phyloP scores from a whole-genome alignment of 2,113 vertebrate genomes.

The Chinchilla lanigera region DNA sequence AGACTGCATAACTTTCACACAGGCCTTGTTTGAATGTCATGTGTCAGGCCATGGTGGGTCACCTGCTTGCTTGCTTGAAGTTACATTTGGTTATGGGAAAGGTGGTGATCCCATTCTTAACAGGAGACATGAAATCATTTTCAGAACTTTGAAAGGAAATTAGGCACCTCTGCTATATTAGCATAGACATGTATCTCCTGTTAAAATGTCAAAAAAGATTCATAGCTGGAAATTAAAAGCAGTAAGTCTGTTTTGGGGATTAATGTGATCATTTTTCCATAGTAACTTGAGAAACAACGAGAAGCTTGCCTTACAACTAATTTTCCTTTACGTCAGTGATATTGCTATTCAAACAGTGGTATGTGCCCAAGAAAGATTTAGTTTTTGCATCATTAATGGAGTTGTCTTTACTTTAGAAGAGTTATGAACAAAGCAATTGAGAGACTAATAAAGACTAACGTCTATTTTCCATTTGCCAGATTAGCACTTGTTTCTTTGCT shows the following conservation, averaged over 20 bases:
- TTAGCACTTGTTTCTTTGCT: constrained; percentile 33
- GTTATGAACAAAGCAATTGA: constrained; percentile 52
- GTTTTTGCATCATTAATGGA: constrained; percentile 66
- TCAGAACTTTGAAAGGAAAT: constrained; percentile 46
- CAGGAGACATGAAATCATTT: constrained; percentile 1
- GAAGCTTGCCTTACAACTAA: constrained; percentile 49
- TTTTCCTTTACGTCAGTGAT: constrained; percentile 72
- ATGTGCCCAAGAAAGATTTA: constrained; percentile 57
- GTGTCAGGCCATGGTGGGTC: rapidly evolving
- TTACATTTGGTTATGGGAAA: background rate
- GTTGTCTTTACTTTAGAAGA: constrained; percentile 69
- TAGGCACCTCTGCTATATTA: background rate
- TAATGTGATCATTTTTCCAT: constrained; percentile 70
- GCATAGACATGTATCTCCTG: constrained; percentile 25
- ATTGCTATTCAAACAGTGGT: constrained; percentile 72
- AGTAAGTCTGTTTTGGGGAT: constrained; percentile 55
- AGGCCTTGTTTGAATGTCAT: background rate
- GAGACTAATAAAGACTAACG: constrained; percentile 50
- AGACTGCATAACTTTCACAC: background rate
- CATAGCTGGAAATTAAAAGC: constrained; percentile 58
- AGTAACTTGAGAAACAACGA: constrained; percentile 60
- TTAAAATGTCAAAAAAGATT: constrained; percentile 34
- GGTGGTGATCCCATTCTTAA: background rate
- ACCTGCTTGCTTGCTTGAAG: background rate
- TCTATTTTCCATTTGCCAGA: constrained; percentile 56